Evolutionary conservation across 2,113 vertebrate genomes (phyloP), one percentile per base, ranked within the genome.

Genomic region (Odontophorus gujanensis): DNA sequence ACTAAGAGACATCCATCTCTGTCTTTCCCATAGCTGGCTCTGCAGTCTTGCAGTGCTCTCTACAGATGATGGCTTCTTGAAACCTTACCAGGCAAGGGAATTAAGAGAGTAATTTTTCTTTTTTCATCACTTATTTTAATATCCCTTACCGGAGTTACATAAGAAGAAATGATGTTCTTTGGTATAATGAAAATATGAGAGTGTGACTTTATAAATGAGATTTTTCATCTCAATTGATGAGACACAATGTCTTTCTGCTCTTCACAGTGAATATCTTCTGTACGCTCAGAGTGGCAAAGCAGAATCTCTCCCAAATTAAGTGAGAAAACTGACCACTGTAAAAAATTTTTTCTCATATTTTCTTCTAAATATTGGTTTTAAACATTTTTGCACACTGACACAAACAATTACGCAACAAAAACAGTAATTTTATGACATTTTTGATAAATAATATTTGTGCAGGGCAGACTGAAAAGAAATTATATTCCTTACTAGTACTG

Each of bases 141-240:
- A 69, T 80, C 20, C 3, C 34, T 73, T 89, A 2, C 14, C 22
- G 4, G 2, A 58, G 4, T 74, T 57, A 61, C 32, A 57, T 80
- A 38, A 80, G 63, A 85, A 85, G 28, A 94, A 71, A 32, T 30
- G 13, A 59, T 73, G 50, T 10, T 80, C 40, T 91, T 93, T 26
- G 5, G 15, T 61, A 40, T 77, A 89, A 89, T 55, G 68, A 86
- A 87, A 92, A 85, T 85, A 65, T 57, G 32, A 91, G 6, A 21
- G 11, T 88, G 68, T 89, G 71, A 89, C 89, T 74, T 77, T 11
- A 67, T 50, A 95, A 77, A 87, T 82, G 40, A 90, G 65, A 88
- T 74, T 80, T 92, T 95, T 92, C 75, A 63, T 65, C 80, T 67
- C 42, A 63, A 3, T 42, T 59, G 63, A 65, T 63, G 34, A 91